Evolutionary conservation across 2,888 invertebrate species (phyloP).

Genomic region (Aporophyla lueneburgensis): DNA sequence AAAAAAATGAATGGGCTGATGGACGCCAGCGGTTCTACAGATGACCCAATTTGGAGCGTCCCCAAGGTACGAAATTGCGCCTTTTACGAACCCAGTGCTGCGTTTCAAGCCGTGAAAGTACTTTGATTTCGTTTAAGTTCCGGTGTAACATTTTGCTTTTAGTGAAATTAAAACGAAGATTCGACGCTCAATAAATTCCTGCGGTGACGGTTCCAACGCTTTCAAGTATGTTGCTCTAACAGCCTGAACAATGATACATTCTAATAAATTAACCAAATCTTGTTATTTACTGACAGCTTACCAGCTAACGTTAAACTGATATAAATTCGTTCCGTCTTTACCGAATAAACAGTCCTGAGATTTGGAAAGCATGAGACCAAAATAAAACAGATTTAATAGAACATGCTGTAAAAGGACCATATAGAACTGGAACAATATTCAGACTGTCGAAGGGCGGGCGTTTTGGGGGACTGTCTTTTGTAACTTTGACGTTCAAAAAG

Average conservation of each 20-base stretch:
- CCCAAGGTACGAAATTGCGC: slow-evolving; percentile 75
- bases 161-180: slow-evolving; percentile 53
- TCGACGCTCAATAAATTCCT: slow-evolving; percentile 38
- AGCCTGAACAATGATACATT: slow-evolving; percentile 25
- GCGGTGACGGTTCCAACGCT: slow-evolving; percentile 28
- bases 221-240: slow-evolving; percentile 28
- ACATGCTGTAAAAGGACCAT: neutral
- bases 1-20: slow-evolving; percentile 59
- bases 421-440: neutral
- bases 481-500: no score
- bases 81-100: slow-evolving; percentile 72
- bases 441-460: no score
- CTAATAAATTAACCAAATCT: slow-evolving; percentile 43
- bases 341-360: slow-evolving; percentile 5
- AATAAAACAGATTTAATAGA: slow-evolving; percentile 12
- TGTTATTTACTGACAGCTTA: slow-evolving; percentile 43
- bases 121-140: slow-evolving; percentile 62
- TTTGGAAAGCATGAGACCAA: slow-evolving; percentile 17
- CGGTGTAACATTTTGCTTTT: slow-evolving; percentile 47
- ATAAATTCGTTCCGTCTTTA: slow-evolving; percentile 26
- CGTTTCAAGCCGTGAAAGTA: slow-evolving; percentile 60
- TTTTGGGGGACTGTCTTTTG: no score
- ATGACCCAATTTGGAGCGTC: slow-evolving; percentile 75
- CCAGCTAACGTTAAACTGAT: slow-evolving; percentile 39
- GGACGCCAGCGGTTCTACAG: slow-evolving; percentile 41